Conservation (phyloP, 2,797 vertebrate genomes). For the Acrocephalus scirpaceus region DNA sequence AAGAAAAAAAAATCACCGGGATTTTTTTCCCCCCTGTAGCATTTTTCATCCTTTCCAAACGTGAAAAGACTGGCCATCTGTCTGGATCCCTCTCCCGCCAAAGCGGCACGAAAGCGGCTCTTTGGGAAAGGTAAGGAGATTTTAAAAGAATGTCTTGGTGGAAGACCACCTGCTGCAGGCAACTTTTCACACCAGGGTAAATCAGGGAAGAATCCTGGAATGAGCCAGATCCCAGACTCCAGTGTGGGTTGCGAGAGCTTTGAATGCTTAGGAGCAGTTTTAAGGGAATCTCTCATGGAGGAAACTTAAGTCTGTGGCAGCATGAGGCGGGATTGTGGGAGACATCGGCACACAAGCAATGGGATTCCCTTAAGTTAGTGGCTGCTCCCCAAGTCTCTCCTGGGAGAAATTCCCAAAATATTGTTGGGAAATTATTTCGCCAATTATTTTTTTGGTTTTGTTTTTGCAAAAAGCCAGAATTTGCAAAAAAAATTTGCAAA, state of each 20-base stretch:
- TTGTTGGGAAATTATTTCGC: neutral
- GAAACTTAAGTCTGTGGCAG: neutral
- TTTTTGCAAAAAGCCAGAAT: neutral
- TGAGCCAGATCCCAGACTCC: rapidly evolving
- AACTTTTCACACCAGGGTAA: neutral
- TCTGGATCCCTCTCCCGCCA: conserved; percentile 65
- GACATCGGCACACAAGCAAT: neutral
- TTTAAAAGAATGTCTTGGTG: conserved; percentile 37
- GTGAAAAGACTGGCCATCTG: conserved; percentile 79
- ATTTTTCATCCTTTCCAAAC: conserved; percentile 82
- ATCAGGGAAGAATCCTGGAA: neutral
- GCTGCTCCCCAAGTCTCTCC: neutral
- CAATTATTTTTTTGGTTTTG: rapidly evolving
- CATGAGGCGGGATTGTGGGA: neutral
- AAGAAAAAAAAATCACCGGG: conserved; percentile 54
- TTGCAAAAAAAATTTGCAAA: neutral
- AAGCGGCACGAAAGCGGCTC: conserved; percentile 51
- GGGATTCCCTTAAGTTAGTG: neutral
- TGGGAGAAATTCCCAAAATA: neutral
- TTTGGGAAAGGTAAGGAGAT: conserved; percentile 77
- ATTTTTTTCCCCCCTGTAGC: conserved; percentile 76
- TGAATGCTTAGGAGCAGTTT: neutral
- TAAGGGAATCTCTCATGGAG: neutral
- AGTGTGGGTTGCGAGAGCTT: neutral
- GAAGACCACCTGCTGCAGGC: neutral